These are phyloP conservation scores for Catamblyrhynchus diadema DNA, from an alignment of 2,797 vertebrate species.

Conservation along the genomic window DNA sequence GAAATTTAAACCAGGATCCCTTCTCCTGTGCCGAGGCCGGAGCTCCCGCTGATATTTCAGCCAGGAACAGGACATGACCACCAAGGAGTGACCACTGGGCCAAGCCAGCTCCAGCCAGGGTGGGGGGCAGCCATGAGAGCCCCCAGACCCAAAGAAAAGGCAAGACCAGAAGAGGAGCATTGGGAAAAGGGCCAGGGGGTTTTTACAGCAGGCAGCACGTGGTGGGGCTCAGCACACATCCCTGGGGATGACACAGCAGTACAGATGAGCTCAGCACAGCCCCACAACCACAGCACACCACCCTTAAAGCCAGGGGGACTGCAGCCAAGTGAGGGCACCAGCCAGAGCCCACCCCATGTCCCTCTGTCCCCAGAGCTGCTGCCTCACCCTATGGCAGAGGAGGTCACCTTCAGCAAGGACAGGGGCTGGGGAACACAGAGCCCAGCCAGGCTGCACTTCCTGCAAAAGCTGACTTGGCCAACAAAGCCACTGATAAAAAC, in stretches of 20 bases:
- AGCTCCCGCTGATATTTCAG: background rate
- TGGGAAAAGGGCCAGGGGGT: rapidly evolving
- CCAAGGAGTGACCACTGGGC: rapidly evolving
- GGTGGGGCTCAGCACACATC: background rate
- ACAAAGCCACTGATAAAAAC: background rate
- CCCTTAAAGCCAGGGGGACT: rapidly evolving
- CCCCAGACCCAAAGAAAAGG: background rate
- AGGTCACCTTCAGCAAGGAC: background rate
- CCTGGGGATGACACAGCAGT: rapidly evolving
- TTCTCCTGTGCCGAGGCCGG: background rate
- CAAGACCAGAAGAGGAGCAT: background rate
- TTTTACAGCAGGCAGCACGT: background rate
- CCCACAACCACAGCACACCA: background rate
- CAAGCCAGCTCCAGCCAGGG: rapidly evolving
- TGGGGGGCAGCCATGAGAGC: rapidly evolving
- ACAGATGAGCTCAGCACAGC: background rate
- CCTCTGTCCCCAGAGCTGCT: background rate
- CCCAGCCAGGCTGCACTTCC: background rate
- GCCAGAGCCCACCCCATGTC: rapidly evolving
- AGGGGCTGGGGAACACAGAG: background rate
- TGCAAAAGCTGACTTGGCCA: background rate
- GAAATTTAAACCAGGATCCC: background rate
- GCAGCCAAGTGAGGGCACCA: rapidly evolving
- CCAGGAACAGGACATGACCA: background rate
- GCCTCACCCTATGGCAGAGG: background rate